These are phyloP conservation scores for Drosophila cracens DNA, from an alignment of 2,888 invertebrate genomes.

Conservation along the genomic window DNA sequence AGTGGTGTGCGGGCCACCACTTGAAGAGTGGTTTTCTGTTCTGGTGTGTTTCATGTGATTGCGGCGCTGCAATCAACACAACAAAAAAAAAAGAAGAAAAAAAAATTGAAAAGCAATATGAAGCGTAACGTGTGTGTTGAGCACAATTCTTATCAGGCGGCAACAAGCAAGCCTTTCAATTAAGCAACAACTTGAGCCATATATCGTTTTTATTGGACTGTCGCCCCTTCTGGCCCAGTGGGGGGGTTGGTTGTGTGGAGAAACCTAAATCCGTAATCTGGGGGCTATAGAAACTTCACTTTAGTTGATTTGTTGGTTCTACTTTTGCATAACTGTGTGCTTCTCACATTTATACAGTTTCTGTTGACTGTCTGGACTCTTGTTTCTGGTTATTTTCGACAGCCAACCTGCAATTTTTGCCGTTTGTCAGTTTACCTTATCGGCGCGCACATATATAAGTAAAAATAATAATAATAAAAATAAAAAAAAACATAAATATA, in stretches of 20 bases:
- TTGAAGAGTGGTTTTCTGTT: slow-evolving; percentile 21
- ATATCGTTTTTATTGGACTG: slow-evolving; percentile 33
- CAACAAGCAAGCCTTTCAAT: slow-evolving; percentile 57
- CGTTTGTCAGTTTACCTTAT: slow-evolving; percentile 33
- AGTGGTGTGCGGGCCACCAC: slow-evolving; percentile 33
- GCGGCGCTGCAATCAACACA: slow-evolving; percentile 40
- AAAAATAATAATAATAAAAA: slow-evolving; percentile 22
- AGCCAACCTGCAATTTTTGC: not conserved
- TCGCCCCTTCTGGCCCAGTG: slow-evolving; percentile 4
- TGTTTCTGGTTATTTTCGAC: slow-evolving; percentile 18
- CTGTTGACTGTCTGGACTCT: slow-evolving; percentile 4
- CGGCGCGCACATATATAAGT: slow-evolving; percentile 5
- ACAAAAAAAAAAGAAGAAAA: not conserved
- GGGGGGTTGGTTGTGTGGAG: not conserved
- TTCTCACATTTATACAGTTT: slow-evolving; percentile 36
- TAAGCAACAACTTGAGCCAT: slow-evolving; percentile 52
- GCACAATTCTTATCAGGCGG: slow-evolving; percentile 49
- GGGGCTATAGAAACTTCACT: slow-evolving; percentile 16
- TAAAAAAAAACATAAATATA: slow-evolving; percentile 21
- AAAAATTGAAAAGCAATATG: not conserved
- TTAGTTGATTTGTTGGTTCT: slow-evolving; percentile 16
- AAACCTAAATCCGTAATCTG: not conserved
- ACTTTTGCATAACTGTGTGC: slow-evolving; percentile 29
- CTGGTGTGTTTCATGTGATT: slow-evolving; percentile 31
- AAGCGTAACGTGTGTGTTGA: slow-evolving; percentile 34